Base-by-base conservation (phyloP, 2,113 vertebrate species). In the Clinocottus analis region DNA sequence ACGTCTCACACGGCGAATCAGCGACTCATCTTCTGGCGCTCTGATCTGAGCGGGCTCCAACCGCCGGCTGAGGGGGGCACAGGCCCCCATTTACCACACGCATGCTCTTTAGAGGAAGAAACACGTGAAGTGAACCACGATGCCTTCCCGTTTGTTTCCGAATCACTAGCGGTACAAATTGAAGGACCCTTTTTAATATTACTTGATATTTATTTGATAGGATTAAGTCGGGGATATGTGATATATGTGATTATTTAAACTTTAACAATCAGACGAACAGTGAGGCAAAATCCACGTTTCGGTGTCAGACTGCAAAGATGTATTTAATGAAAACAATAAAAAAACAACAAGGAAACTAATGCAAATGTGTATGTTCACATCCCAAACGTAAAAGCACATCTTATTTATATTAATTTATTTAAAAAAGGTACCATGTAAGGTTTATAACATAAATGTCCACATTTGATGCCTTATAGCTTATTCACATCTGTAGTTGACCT, bases 11-110 rank as follows among this genome's bases (percentile, higher is more conserved):
- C 2, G 13, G 69, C 5, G 35, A 79, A 83, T 64, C 72, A 68
- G 75, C 77, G 59, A 49, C 75, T 79, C 60, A 67, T 82, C 72
- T 80, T 41, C 33, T 58, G 58, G 23, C 19, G 4, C 80, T 79
- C 70, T 82, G 70, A 78, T 82, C 64, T 71, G 81, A 68, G 76
- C 61, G 53, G 62, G 75, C 67, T 77, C 74, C 14, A 43, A 53
- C 77, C 69, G 74, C 75, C 16, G 17, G 56, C 41, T 71, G 58
- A 62, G 62, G 63, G 63, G 47, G 60, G 85, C 61, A 56, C 65
- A 33, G 79, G 51, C 29, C 82, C 62, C 75, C 60, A 45, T 74
- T 66, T 71, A 71, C 21, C 68, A 45, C 58, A 65, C 7, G 7
- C 72, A 60, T 56, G 41, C 47, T 62, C 70, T 23, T 23, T 49